Evolutionary conservation across 1,140 invertebrate genomes (phyloP).

Genomic region (Heliconius hewitsoni): DNA sequence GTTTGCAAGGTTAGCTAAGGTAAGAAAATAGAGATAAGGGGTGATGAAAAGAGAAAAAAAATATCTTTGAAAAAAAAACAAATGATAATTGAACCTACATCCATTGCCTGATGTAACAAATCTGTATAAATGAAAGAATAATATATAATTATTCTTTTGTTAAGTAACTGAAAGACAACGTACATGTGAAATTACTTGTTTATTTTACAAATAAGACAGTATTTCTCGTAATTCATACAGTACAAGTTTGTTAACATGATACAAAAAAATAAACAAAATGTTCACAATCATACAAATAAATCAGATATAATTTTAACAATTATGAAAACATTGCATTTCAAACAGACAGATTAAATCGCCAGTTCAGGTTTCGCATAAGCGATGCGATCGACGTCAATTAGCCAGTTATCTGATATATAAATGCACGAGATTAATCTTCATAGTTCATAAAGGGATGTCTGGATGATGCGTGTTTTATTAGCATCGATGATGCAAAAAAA

Average conservation of each 20-base stretch:
- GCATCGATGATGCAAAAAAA: neutral
- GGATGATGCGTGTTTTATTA: neutral
- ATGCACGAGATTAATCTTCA: constrained; percentile 10
- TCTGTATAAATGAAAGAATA: too few relatives aligned
- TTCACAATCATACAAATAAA: neutral
- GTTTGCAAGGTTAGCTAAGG: too few relatives aligned
- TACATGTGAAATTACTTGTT: too few relatives aligned
- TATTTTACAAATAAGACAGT: too few relatives aligned
- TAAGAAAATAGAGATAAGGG: too few relatives aligned
- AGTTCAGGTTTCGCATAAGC: constrained; percentile 7
- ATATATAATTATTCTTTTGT: too few relatives aligned
- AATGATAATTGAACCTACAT: too few relatives aligned
- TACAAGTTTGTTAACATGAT: neutral
- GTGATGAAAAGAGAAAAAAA: too few relatives aligned
- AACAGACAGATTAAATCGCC: neutral
- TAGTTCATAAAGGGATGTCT: neutral
- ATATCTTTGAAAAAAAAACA: too few relatives aligned
- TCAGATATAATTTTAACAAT: neutral
- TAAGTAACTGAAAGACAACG: too few relatives aligned
- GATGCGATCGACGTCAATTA: constrained; percentile 8
- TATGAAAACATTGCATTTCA: neutral
- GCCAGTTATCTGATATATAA: constrained; percentile 5
- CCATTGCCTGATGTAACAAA: too few relatives aligned
- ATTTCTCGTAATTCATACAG: neutral
- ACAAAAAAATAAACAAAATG: neutral